Conservation (phyloP, 2,113 vertebrate genomes). For the Callospermophilus lateralis region DNA sequence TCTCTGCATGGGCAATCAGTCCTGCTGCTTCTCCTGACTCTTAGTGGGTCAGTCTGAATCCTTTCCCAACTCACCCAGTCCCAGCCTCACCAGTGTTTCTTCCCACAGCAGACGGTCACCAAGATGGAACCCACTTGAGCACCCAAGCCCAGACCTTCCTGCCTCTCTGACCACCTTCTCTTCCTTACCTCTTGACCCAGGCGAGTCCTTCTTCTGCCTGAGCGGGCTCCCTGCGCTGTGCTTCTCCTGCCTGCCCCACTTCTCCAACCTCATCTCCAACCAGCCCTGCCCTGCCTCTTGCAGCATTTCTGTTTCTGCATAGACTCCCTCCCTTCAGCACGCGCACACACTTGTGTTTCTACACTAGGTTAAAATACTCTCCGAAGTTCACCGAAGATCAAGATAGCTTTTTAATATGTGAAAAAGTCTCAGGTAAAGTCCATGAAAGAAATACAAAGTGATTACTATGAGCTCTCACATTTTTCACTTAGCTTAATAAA, state of each 20-base stretch:
- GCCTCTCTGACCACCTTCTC: not conserved
- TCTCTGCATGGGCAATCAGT: fast-evolving
- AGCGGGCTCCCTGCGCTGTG: not conserved
- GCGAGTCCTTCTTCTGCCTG: not conserved
- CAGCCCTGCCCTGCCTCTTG: fast-evolving
- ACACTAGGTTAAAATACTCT: not conserved
- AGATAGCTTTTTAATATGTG: not conserved
- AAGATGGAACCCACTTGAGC: fast-evolving
- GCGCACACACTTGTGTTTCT: not conserved
- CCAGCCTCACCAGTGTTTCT: not conserved
- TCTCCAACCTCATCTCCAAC: not conserved
- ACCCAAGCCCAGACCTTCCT: not conserved
- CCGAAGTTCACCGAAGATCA: slow-evolving; percentile 24
- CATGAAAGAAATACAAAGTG: not conserved
- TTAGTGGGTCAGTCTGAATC: not conserved
- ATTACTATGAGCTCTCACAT: not conserved
- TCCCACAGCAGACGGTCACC: not conserved
- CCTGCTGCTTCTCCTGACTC: not conserved
- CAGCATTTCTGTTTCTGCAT: not conserved
- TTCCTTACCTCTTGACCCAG: not conserved
- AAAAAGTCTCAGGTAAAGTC: not conserved
- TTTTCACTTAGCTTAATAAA: not conserved
- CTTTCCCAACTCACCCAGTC: not conserved
- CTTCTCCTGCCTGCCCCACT: not conserved
- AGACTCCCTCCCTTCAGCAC: not conserved